Evolutionary conservation across 2,888 invertebrate species (phyloP), one percentile per base, ranked within the genome.

Genomic region (Folsomia manolachei): DNA sequence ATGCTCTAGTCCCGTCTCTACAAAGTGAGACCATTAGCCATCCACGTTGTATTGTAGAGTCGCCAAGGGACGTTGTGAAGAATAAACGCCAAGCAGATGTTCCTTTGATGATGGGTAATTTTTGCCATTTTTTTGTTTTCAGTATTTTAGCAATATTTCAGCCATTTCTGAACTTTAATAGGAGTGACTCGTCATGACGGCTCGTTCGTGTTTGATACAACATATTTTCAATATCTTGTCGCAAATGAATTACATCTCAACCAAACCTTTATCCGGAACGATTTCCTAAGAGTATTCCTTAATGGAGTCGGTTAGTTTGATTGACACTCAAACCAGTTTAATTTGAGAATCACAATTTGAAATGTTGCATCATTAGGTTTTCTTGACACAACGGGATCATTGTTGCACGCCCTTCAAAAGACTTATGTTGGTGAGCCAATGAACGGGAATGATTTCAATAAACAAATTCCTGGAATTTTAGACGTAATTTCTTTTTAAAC

Each of bases 21-120:
- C 77, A 78, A 71, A 63, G 56, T 64, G 24, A 60, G 1, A 23
- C 23, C 4, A 27, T 18, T 39, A 18, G 26, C 1, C 24, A 63
- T 1, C 63, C 72, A 4, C 61, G 70, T 68, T 61, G 66, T 14
- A 63, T 21, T 56, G 21, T 52, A 1, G 69, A 72, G n/a, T 63
- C 68, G 1, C 77, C 77, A n/a, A 71, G 64, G 11, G 62, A 69
- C 11, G 71, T 75, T 1, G 21, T 77, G 4, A 51, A 61, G n/a
- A 24, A 64, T 52, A 56, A 51, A 24, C 52, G 64, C 1, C 72
- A 77, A 27, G 63, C 70, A 27, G 52, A 74, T 27, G 65, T 75
- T 23, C 72, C 75, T 9, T 19, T 77, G 1, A 74, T 77, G 68
- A 75, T 74, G 72, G 77, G 77, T 39, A n/a, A n/a, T n/a, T n/a